Percentiles rank a stretch among this genome's conserved stretches.
Conservation (phyloP, 2,888 invertebrate species). For the Himalopsyche japonica region DNA sequence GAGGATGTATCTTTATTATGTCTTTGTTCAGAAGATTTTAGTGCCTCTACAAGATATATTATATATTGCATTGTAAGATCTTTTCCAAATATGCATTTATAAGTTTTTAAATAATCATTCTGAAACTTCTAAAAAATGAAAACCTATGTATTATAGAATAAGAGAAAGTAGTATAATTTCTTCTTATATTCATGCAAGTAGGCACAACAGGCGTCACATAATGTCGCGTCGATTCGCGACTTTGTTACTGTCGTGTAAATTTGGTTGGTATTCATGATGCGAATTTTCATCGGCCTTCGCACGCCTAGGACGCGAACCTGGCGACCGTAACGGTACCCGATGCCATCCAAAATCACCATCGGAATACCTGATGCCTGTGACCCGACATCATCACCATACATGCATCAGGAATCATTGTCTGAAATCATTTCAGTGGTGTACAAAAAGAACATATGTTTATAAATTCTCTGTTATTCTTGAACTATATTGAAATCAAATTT, state of each 20-base stretch:
- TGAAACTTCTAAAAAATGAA: no score
- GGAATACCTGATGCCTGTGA: slow-evolving; percentile 4
- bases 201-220: neutral
- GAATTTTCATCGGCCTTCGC: neutral
- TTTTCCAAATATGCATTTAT: no score
- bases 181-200: neutral
- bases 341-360: slow-evolving; percentile 4
- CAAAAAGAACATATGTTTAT: neutral
- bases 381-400: neutral
- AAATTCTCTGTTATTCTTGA: no score
- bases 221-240: neutral
- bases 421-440: neutral
- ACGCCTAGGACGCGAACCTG: neutral
- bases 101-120: no score
- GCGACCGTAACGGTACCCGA: slow-evolving; percentile 17
- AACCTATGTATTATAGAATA: no score
- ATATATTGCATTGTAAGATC: no score
- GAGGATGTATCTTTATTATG: no score
- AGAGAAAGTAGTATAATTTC: no score
- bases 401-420: neutral
- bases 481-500: no score
- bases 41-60: no score
- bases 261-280: neutral
- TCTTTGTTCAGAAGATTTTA: no score
- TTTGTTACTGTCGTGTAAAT: neutral